Conservation (phyloP, 1,140 invertebrate species). For the Saccostrea glomerata region DNA sequence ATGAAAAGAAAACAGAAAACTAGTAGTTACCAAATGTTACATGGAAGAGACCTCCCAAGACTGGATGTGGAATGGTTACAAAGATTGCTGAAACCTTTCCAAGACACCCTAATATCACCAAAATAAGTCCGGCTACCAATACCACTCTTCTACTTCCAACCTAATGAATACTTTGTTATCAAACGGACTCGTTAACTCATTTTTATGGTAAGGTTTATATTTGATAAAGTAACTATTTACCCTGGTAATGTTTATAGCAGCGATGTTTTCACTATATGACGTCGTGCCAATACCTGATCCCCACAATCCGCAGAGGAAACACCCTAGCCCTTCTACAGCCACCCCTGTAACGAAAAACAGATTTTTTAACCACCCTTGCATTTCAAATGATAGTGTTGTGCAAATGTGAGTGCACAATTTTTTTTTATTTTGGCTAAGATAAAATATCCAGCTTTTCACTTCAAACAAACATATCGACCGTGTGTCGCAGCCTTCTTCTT, state of each 20-base stretch:
- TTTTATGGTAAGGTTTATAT: background rate
- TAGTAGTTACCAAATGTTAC: constrained; percentile 88
- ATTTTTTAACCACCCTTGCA: no score
- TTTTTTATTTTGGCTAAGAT: no score
- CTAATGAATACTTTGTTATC: constrained; percentile 76
- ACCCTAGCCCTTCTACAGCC: constrained; percentile 90
- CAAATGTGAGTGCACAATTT: no score
- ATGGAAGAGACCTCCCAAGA: constrained; percentile 92
- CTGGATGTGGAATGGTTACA: constrained; percentile 91
- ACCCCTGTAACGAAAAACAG: constrained; percentile 82
- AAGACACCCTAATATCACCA: constrained; percentile 89
- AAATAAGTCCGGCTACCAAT: constrained; percentile 87
- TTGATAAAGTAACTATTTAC: constrained; percentile 62
- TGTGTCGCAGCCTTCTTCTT: no score
- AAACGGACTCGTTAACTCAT: background rate
- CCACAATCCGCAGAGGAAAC: constrained; percentile 89
- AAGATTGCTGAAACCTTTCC: constrained; percentile 87
- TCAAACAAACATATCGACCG: no score
- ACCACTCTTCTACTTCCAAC: constrained; percentile 91
- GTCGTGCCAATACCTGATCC: constrained; percentile 91
- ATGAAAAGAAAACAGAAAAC: background rate
- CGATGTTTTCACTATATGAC: constrained; percentile 91
- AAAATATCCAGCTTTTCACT: no score
- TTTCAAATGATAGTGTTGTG: no score
- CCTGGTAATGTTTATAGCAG: constrained; percentile 87